Conservation (phyloP, 2,888 invertebrate genomes). For the Calephelis perditalis region DNA sequence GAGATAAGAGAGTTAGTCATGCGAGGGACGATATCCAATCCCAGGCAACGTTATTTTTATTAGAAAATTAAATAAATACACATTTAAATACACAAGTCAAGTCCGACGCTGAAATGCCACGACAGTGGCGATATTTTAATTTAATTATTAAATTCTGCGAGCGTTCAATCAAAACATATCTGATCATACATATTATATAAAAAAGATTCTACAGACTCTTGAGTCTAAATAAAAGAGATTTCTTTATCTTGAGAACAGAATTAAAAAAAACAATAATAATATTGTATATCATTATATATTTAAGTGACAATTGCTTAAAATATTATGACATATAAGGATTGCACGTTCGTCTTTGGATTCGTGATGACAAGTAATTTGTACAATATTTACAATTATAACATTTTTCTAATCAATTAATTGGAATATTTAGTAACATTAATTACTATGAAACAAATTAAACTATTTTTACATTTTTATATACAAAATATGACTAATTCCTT, state of each 20-base stretch:
- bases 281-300: constrained; percentile 60
- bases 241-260: neutral
- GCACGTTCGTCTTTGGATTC: constrained; percentile 71
- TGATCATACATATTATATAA: too few species aligned
- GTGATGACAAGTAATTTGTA: constrained; percentile 35
- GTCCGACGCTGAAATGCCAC: too few species aligned
- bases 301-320: constrained; percentile 60
- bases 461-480: constrained; percentile 6
- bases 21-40: too few species aligned
- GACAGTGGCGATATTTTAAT: too few species aligned
- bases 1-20: too few species aligned
- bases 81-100: too few species aligned
- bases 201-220: too few species aligned
- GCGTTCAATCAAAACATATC: too few species aligned
- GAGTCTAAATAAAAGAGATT: neutral
- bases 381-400: constrained; percentile 36
- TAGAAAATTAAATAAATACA: too few species aligned
- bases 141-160: too few species aligned
- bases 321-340: constrained; percentile 59
- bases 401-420: constrained; percentile 30
- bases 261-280: constrained; percentile 31
- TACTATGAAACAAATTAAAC: constrained; percentile 4
- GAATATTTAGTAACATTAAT: neutral
- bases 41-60: too few species aligned
- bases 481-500: neutral